These are phyloP conservation scores for Caranx melampygus DNA, from an alignment of 2,113 vertebrate species.

Conservation along the genomic window DNA sequence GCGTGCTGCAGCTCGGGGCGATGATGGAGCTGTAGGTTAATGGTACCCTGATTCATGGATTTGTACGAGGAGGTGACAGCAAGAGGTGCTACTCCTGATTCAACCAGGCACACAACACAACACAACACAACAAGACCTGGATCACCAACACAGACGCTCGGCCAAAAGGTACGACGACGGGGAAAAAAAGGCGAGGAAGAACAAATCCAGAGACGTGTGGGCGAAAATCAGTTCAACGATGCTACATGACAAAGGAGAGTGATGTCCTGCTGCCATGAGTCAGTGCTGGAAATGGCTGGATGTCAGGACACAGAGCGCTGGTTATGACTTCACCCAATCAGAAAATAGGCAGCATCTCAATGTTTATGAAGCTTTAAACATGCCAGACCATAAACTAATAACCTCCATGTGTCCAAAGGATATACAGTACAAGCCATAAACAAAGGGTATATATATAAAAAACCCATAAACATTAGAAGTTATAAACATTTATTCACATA, in stretches of 20 bases:
- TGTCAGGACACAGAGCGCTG: not conserved
- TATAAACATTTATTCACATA: slow-evolving; percentile 73
- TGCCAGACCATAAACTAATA: slow-evolving; percentile 26
- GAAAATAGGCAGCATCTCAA: slow-evolving; percentile 12
- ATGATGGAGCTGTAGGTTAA: slow-evolving; percentile 51
- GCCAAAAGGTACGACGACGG: not conserved
- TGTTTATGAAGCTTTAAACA: slow-evolving; percentile 55
- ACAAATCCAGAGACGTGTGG: slow-evolving; percentile 19
- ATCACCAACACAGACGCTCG: slow-evolving; percentile 5
- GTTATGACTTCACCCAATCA: not conserved
- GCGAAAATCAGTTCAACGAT: not conserved
- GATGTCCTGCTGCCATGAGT: not conserved
- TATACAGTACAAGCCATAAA: slow-evolving; percentile 35
- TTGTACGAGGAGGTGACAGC: slow-evolving; percentile 44
- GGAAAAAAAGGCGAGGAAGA: slow-evolving; percentile 40
- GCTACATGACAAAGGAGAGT: not conserved
- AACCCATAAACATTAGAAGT: slow-evolving; percentile 44
- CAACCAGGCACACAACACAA: not conserved
- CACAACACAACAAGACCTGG: not conserved
- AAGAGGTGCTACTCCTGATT: slow-evolving; percentile 33
- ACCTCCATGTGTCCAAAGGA: not conserved
- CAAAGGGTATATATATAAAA: slow-evolving; percentile 32
- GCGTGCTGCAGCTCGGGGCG: slow-evolving; percentile 19
- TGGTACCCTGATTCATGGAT: slow-evolving; percentile 38
- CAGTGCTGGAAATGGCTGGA: not conserved